phyloP scores from a whole-genome alignment of 2,888 invertebrate species.

The Acanthoscelides obtectus region DNA sequence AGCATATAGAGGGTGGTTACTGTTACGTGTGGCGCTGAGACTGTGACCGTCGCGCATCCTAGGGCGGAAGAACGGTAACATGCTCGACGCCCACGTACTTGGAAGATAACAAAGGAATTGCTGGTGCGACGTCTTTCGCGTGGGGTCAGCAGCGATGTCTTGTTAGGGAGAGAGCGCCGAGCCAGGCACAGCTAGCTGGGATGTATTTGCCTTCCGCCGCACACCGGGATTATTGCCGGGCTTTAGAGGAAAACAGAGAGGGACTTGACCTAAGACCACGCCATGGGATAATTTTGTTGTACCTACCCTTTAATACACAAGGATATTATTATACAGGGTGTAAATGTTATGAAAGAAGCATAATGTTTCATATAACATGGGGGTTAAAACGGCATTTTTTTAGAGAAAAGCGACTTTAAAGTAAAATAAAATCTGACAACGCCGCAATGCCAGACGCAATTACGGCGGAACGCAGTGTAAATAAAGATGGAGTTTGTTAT shows the following conservation, averaged over 20 bases:
- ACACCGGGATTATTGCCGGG: slow-evolving; percentile 15
- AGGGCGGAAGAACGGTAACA: slow-evolving; percentile 12
- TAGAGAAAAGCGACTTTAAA: too few species aligned
- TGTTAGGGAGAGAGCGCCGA: slow-evolving; percentile 20
- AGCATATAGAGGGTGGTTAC: slow-evolving; percentile 49
- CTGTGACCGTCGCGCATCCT: slow-evolving; percentile 27
- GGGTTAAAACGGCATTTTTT: too few species aligned
- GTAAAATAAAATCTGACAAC: too few species aligned
- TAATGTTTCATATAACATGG: too few species aligned
- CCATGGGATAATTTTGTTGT: too few species aligned
- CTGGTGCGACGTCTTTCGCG: slow-evolving; percentile 38
- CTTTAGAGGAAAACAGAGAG: neutral
- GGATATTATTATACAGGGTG: too few species aligned
- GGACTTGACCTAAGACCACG: too few species aligned
- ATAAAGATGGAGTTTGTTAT: too few species aligned
- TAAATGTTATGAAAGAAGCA: too few species aligned
- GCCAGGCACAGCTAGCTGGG: slow-evolving; percentile 10
- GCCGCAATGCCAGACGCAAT: too few species aligned
- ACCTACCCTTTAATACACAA: too few species aligned
- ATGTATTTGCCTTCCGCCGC: slow-evolving; percentile 21
- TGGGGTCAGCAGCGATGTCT: slow-evolving; percentile 35
- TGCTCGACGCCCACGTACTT: slow-evolving; percentile 36
- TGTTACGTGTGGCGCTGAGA: slow-evolving; percentile 22
- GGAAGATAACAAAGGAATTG: slow-evolving; percentile 48
- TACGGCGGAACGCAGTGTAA: too few species aligned